A percentile compares a stretch with the other conserved stretches of the same genome.
phyloP scores from a whole-genome alignment of 1,140 invertebrate genomes.

The Hetaerina americana region DNA sequence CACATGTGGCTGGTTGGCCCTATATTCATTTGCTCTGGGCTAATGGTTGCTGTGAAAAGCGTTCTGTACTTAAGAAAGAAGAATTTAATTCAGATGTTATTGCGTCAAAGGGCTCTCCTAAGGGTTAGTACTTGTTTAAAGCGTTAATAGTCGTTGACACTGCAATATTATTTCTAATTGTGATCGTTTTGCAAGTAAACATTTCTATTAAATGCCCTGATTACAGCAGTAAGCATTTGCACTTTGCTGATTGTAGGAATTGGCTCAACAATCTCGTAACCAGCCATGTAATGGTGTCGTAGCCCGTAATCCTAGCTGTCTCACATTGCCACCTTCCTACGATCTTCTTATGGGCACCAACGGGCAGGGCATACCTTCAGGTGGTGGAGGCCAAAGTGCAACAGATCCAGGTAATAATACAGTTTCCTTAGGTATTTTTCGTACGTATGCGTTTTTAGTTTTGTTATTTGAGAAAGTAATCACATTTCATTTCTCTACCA shows the following conservation, averaged over 20 bases:
- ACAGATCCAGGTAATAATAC: slow-evolving; percentile 4
- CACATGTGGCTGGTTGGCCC: slow-evolving; percentile 56
- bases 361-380: slow-evolving; percentile 15
- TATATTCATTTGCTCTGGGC: slow-evolving; percentile 50
- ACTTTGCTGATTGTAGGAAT: slow-evolving; percentile 28
- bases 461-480: too few species aligned
- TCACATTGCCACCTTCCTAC: slow-evolving; percentile 42
- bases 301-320: slow-evolving; percentile 34
- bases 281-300: slow-evolving; percentile 23
- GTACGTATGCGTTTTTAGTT: too few species aligned
- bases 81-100: slow-evolving; percentile 48
- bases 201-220: too few species aligned
- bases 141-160: slow-evolving; percentile 2
- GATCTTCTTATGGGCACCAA: slow-evolving; percentile 36
- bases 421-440: too few species aligned
- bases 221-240: too few species aligned
- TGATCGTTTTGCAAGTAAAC: too few species aligned
- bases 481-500: too few species aligned
- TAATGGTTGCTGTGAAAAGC: slow-evolving; percentile 53
- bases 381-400: slow-evolving; percentile 8
- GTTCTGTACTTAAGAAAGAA: slow-evolving; percentile 49
- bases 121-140: slow-evolving; percentile 35
- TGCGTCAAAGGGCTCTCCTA: slow-evolving; percentile 44
- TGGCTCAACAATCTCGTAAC: slow-evolving; percentile 32
- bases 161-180: too few species aligned